Evolutionary conservation across 2,888 invertebrate species (phyloP), one percentile per base, ranked within the genome.

Genomic region (Urechis unicinctus): DNA sequence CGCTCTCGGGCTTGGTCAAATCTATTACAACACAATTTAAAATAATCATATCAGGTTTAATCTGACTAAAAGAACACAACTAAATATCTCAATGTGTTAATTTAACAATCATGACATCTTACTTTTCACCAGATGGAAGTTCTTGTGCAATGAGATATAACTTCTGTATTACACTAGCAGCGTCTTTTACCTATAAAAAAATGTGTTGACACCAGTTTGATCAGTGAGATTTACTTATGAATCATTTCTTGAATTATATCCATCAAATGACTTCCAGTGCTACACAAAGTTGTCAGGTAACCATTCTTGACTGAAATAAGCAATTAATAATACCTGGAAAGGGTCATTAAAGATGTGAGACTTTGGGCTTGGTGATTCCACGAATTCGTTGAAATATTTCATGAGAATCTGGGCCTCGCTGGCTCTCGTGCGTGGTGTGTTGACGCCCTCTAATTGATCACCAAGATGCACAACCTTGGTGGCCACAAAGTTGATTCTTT

Each of bases 401-500:
- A 98, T 87, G 26, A 98, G 79, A 70, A 90, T 89, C 69, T 94
- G 88, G 0, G 97, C 97, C 70, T 98, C 97, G 0, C 91, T 91
- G 0, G 95, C 93, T 57, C 97, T 82, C 21, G 94, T 88, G 55
- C 98, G 81, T 0, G 97, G 97, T 0, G 90, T 92, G 73, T 96
- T 90, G 0, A 97, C 93, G 62, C 91, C 94, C 69, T 98, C 97
- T 46, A 98, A 81, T 75, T 98, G 97, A 79, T 97, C 97, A 0
- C 97, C 98, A n/a, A 98, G 84, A 79, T 97, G 96, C 48, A 97
- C 85, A 0, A 98, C 97, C 80, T 96, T 92, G 0, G 94, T 94
- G 0, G 97, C 96, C 46, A 98, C 97, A 56, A 89, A 88, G 68
- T 95, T 96, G 72, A 98, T 96, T 68, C 94, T 87, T 69, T 91